phyloP scores from a whole-genome alignment of 2,797 vertebrate genomes.

The Aplochiton taeniatus region DNA sequence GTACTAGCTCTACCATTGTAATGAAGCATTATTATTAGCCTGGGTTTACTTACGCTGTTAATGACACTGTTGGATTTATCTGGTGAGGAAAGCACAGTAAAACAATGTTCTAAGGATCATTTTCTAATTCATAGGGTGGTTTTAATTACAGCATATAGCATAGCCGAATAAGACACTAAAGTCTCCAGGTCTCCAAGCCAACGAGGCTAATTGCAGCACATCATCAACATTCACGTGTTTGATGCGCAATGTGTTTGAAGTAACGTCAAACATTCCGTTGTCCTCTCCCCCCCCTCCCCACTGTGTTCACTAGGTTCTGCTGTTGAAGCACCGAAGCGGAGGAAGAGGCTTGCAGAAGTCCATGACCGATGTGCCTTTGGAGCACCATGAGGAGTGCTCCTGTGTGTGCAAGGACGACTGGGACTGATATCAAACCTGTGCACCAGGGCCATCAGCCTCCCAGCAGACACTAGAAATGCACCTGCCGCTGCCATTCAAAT shows the following conservation, averaged over 20 bases:
- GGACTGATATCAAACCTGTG: constrained; percentile 69
- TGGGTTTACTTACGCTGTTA: no score
- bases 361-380: constrained; percentile 90
- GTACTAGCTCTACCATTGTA: not conserved
- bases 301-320: constrained; percentile 82
- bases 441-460: not conserved
- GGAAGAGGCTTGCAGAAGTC: constrained; percentile 88
- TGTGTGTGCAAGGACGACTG: constrained; percentile 90
- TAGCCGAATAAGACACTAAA: no score
- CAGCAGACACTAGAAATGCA: not conserved
- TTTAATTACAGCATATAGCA: no score
- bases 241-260: not conserved
- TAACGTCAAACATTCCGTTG: not conserved
- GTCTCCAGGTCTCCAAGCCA: no score
- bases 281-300: no score
- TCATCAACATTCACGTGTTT: not conserved
- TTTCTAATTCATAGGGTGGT: no score
- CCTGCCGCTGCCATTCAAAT: constrained; percentile 40
- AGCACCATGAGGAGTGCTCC: constrained; percentile 95
- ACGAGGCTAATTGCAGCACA: no score
- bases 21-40: not conserved
- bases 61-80: no score
- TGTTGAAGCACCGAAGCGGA: constrained; percentile 88
- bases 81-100: no score
- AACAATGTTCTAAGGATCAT: no score